A percentile compares a stretch with the other conserved stretches of the same genome.
Evolutionary conservation across 2,888 invertebrate genomes (phyloP).

Genomic region (Orthosia gracilis): DNA sequence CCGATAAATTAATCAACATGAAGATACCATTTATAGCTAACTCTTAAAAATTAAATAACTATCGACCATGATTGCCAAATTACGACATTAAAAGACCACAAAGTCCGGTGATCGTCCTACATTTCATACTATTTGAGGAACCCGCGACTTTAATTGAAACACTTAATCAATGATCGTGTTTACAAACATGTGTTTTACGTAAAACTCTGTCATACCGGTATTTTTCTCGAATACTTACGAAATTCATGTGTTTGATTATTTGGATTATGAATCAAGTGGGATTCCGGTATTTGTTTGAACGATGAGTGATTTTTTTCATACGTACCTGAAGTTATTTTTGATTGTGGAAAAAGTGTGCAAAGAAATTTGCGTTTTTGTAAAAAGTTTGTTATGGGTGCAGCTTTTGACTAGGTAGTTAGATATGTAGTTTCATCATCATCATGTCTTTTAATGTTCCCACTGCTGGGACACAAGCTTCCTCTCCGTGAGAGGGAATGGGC

Average conservation of each 20-base stretch:
- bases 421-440: too few species aligned
- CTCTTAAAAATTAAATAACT: not conserved
- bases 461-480: too few species aligned
- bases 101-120: conserved; percentile 32
- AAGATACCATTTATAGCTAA: not conserved
- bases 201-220: conserved; percentile 8
- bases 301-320: conserved; percentile 27
- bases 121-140: conserved; percentile 35
- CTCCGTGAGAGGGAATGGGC: too few species aligned
- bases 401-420: not conserved
- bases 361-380: conserved; percentile 14
- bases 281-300: conserved; percentile 36
- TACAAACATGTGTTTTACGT: conserved; percentile 39
- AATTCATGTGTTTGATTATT: conserved; percentile 21
- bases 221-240: not conserved
- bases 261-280: conserved; percentile 17
- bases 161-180: conserved; percentile 26
- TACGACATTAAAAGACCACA: conserved; percentile 22
- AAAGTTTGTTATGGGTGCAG: too few species aligned
- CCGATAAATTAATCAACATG: too few species aligned
- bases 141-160: not conserved
- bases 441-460: too few species aligned
- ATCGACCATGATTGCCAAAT: not conserved
- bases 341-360: conserved; percentile 2
- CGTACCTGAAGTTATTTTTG: conserved; percentile 20